phyloP scores from a whole-genome alignment of 2,888 invertebrate genomes.

The Dryococelus australis region DNA sequence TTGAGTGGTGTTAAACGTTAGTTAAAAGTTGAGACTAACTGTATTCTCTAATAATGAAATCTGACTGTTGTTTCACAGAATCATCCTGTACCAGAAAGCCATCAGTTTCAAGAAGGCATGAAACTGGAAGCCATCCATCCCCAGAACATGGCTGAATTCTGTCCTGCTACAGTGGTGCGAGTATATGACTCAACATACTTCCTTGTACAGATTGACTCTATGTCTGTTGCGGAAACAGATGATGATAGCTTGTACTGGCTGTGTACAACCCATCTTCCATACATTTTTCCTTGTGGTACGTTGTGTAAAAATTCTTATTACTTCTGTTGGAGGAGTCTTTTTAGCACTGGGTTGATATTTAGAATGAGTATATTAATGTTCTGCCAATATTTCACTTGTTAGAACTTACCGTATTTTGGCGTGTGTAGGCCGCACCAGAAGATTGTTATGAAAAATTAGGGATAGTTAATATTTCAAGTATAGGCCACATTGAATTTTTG shows the following conservation, averaged over 20 bases:
- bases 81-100: slow-evolving; percentile 51
- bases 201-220: slow-evolving; percentile 68
- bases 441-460: no score
- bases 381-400: no score
- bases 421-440: no score
- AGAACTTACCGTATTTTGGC: no score
- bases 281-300: slow-evolving; percentile 66
- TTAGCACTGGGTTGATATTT: no score
- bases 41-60: not conserved
- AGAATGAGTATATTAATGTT: no score
- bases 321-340: not conserved
- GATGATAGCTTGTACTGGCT: slow-evolving; percentile 58
- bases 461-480: no score
- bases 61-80: slow-evolving; percentile 36
- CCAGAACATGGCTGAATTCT: slow-evolving; percentile 70
- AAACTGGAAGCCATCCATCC: slow-evolving; percentile 80
- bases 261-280: slow-evolving; percentile 67
- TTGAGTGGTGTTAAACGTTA: no score
- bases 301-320: not conserved
- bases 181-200: slow-evolving; percentile 72
- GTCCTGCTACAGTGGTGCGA: slow-evolving; percentile 75
- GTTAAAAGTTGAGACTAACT: no score
- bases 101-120: slow-evolving; percentile 73
- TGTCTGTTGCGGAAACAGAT: slow-evolving; percentile 38
- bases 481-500: no score